Conservation (phyloP, 37 sponge, comb jelly and placozoan species). For the Corticium candelabrum region DNA sequence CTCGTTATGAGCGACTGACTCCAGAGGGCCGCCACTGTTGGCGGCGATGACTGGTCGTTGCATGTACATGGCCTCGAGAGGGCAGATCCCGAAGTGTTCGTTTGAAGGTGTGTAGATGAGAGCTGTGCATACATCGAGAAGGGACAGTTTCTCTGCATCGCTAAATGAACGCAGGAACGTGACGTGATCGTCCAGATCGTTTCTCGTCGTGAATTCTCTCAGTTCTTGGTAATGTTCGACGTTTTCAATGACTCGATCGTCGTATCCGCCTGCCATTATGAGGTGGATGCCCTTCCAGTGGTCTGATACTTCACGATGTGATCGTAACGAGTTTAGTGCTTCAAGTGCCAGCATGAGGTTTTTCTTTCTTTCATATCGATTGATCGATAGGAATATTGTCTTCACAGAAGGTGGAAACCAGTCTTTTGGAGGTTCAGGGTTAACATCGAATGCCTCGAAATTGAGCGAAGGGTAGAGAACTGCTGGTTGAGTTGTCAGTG, state of each 20-base stretch:
- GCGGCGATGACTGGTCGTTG: conserved; percentile 83
- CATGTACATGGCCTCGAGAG: conserved; percentile 96
- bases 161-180: conserved; percentile 80
- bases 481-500: conserved; percentile 22
- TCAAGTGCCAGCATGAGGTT: conserved; percentile 74
- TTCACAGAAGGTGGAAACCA: conserved; percentile 22
- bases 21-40: conserved; percentile 93
- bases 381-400: conserved; percentile 74
- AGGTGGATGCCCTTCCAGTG: conserved; percentile 45
- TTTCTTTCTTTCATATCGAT: conserved; percentile 95
- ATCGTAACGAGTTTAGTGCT: conserved; percentile 41
- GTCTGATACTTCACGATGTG: not conserved
- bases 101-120: conserved; percentile 91
- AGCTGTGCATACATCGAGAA: conserved; percentile 51
- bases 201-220: conserved; percentile 19
- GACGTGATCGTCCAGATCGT: conserved; percentile 42
- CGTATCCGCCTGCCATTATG: conserved; percentile 93
- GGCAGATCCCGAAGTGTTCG: conserved; percentile 98
- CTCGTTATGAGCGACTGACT: conserved; percentile 66
- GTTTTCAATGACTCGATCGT: conserved; percentile 85
- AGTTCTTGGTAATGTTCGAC: conserved; percentile 79
- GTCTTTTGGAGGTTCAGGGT: conserved; percentile 5
- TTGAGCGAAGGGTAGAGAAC: conserved; percentile 86
- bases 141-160: conserved; percentile 50
- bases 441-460: conserved; percentile 50